These are phyloP conservation scores for Dascyllus trimaculatus DNA, from an alignment of 2,113 vertebrate species.

Conservation along the genomic window DNA sequence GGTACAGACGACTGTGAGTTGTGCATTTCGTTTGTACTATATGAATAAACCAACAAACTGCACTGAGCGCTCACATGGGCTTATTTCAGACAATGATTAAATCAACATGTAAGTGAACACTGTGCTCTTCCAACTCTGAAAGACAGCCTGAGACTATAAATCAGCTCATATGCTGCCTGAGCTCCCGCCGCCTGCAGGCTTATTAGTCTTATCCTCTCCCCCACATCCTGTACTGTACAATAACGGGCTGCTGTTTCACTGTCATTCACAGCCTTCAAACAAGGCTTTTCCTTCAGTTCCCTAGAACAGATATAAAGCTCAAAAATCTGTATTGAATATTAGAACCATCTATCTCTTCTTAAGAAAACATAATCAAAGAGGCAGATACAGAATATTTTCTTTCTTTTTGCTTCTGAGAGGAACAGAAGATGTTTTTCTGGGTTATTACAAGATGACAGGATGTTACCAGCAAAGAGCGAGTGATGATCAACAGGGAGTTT, in stretches of 20 bases:
- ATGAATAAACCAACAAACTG: background rate
- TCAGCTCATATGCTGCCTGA: slow-evolving; percentile 38
- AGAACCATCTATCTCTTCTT: slow-evolving; percentile 18
- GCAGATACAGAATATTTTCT: background rate
- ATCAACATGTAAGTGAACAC: slow-evolving; percentile 28
- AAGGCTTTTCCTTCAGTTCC: slow-evolving; percentile 10
- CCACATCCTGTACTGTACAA: slow-evolving; percentile 43
- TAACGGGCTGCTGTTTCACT: slow-evolving; percentile 28
- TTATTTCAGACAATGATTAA: slow-evolving; percentile 40
- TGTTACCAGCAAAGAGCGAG: background rate
- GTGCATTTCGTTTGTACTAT: background rate
- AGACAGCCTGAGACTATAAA: slow-evolving; percentile 38
- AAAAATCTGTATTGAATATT: slow-evolving; percentile 34
- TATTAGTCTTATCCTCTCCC: slow-evolving; percentile 53
- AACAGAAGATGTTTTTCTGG: background rate
- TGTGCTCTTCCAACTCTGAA: slow-evolving; percentile 8
- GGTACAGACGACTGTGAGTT: background rate
- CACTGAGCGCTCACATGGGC: background rate
- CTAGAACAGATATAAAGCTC: background rate
- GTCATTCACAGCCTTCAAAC: slow-evolving; percentile 48
- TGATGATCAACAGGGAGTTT: background rate
- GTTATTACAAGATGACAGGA: background rate
- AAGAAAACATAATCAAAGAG: slow-evolving; percentile 24
- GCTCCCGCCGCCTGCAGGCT: slow-evolving; percentile 36
- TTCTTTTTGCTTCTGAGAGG: background rate